These are phyloP conservation scores for Nasua narica DNA, from an alignment of 2,797 vertebrate species.

Conservation along the genomic window DNA sequence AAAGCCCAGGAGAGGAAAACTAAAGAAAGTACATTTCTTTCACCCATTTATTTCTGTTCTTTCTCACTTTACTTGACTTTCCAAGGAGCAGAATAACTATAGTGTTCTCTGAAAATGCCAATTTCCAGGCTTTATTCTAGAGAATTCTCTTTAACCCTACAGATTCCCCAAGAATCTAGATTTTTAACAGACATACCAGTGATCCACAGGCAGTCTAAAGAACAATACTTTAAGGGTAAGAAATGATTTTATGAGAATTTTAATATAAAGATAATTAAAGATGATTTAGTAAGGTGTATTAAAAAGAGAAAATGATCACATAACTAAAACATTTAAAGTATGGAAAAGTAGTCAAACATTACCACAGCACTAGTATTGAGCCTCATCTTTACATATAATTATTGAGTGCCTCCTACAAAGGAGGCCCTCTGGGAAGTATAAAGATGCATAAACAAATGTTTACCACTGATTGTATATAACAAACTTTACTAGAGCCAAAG, in stretches of 20 bases:
- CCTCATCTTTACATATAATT: constrained; percentile 40
- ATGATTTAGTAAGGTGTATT: not conserved
- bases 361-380: not conserved
- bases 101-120: not conserved
- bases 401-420: not conserved
- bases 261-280: constrained; percentile 5
- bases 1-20: not conserved
- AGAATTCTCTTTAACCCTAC: not conserved
- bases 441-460: not conserved
- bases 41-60: not conserved
- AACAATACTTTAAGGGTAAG: not conserved
- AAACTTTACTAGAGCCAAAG: not conserved
- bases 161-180: not conserved
- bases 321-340: constrained; percentile 15
- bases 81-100: not conserved
- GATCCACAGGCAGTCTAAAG: not conserved
- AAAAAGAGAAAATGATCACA: not conserved
- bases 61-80: constrained; percentile 32
- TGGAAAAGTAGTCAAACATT: not conserved
- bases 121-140: not conserved
- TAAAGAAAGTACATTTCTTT: not conserved
- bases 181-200: not conserved
- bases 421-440: not conserved
- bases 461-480: not conserved
- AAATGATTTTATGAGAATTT: constrained; percentile 2